Evolutionary conservation across 2,113 vertebrate species (phyloP).

Genomic region (Anser cygnoides): DNA sequence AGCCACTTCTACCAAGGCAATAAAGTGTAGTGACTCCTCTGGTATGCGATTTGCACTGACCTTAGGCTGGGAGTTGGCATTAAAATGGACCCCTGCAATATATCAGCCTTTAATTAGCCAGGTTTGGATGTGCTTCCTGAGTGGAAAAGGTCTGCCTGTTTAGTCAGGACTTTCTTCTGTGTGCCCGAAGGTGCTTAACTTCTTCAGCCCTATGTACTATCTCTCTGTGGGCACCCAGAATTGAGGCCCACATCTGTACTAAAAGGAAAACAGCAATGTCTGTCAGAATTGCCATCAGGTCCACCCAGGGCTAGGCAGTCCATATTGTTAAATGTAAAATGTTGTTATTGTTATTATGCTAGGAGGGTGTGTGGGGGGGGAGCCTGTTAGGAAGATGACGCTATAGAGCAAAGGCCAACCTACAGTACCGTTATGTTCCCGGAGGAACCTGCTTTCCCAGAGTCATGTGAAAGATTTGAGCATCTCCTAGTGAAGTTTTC

Average conservation of each 20-base stretch:
- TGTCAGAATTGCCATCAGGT: neutral
- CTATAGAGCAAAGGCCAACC: neutral
- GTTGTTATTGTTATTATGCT: neutral
- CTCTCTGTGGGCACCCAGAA: neutral
- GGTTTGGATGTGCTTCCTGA: neutral
- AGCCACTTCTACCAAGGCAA: neutral
- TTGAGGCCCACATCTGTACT: neutral
- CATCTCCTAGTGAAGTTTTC: neutral
- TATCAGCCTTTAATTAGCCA: neutral
- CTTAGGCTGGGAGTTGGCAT: neutral
- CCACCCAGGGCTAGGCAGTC: neutral
- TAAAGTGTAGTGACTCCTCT: neutral
- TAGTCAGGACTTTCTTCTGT: accelerated
- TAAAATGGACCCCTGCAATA: neutral
- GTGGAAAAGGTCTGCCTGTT: neutral
- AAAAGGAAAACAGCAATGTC: neutral
- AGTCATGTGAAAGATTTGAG: neutral
- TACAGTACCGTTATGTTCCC: neutral
- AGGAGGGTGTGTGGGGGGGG: neutral
- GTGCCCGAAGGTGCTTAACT: neutral
- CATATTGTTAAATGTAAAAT: neutral
- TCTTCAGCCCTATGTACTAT: accelerated
- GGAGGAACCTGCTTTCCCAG: neutral
- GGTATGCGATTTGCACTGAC: neutral
- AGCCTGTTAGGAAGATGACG: neutral